These are phyloP conservation scores for Allacma fusca DNA, from an alignment of 2,888 invertebrate species.

Conservation along the genomic window DNA sequence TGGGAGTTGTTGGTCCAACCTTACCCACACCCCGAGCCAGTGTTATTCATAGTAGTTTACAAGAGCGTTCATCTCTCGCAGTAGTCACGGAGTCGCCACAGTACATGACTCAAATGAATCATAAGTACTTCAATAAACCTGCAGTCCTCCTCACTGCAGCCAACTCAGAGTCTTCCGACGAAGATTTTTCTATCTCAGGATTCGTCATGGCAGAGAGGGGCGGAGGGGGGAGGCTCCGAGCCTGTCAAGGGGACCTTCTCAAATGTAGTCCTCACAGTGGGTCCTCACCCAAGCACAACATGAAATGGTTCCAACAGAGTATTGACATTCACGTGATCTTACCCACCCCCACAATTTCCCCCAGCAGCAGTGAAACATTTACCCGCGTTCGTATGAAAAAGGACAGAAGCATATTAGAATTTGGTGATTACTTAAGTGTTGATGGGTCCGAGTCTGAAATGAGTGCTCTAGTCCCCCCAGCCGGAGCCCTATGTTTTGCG, in stretches of 20 bases:
- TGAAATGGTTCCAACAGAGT: slow-evolving; percentile 49
- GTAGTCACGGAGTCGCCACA: slow-evolving; percentile 9
- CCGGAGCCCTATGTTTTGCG: slow-evolving; percentile 29
- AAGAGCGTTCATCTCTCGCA: not conserved
- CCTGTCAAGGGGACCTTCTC: not conserved
- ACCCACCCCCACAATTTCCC: slow-evolving; percentile 84
- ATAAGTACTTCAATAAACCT: slow-evolving; percentile 43
- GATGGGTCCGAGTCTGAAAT: slow-evolving; percentile 42
- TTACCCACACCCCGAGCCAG: slow-evolving; percentile 14
- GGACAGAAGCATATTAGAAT: slow-evolving; percentile 32
- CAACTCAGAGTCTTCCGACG: slow-evolving; percentile 46
- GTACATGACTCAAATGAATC: slow-evolving; percentile 51
- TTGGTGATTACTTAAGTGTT: slow-evolving; percentile 30
- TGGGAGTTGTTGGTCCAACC: slow-evolving; percentile 33
- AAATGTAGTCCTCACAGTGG: not conserved
- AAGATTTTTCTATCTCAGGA: slow-evolving; percentile 40
- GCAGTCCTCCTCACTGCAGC: slow-evolving; percentile 47
- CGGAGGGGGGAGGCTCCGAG: slow-evolving; percentile 19
- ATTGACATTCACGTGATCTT: slow-evolving; percentile 71
- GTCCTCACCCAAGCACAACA: slow-evolving; percentile 16
- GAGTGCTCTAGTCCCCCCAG: slow-evolving; percentile 38
- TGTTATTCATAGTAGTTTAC: slow-evolving; percentile 1
- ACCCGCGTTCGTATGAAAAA: slow-evolving; percentile 18
- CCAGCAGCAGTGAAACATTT: slow-evolving; percentile 73
- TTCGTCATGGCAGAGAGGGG: not conserved